Conservation (phyloP, 2,888 invertebrate genomes). For the Clanis bilineata region DNA sequence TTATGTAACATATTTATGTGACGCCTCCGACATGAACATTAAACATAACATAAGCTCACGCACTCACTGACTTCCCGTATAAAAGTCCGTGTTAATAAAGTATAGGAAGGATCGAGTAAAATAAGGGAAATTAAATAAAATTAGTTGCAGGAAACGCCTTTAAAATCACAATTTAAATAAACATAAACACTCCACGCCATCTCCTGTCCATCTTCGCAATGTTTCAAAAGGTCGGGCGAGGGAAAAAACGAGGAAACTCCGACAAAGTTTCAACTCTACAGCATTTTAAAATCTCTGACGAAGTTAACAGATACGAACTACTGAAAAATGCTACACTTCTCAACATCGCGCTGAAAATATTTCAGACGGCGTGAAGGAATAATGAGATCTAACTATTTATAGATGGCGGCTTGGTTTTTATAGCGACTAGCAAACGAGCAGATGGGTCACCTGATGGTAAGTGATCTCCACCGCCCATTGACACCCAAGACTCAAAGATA, state of each 20-base stretch:
- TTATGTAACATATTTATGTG: no score
- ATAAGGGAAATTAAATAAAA: no score
- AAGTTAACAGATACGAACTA: conserved; percentile 79
- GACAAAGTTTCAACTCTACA: conserved; percentile 44
- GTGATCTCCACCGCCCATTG: no score
- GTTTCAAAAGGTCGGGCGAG: conserved; percentile 5
- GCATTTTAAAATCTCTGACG: conserved; percentile 41
- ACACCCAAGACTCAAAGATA: no score
- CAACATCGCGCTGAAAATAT: conserved; percentile 33
- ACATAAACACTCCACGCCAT: background rate
- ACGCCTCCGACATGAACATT: no score
- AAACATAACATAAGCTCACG: no score
- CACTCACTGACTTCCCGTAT: no score
- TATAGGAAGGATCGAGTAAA: no score
- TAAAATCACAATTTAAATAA: background rate
- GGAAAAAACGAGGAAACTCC: conserved; percentile 2
- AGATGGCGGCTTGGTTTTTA: background rate
- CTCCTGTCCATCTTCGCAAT: background rate
- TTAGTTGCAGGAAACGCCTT: background rate
- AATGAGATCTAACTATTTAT: background rate
- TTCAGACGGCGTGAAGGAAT: background rate
- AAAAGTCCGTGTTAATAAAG: no score
- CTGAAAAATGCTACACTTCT: conserved; percentile 80
- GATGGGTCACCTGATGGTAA: no score
- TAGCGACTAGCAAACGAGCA: no score